Evolutionary conservation across 1,140 invertebrate genomes (phyloP).

Genomic region (Cataglyphis hispanica): DNA sequence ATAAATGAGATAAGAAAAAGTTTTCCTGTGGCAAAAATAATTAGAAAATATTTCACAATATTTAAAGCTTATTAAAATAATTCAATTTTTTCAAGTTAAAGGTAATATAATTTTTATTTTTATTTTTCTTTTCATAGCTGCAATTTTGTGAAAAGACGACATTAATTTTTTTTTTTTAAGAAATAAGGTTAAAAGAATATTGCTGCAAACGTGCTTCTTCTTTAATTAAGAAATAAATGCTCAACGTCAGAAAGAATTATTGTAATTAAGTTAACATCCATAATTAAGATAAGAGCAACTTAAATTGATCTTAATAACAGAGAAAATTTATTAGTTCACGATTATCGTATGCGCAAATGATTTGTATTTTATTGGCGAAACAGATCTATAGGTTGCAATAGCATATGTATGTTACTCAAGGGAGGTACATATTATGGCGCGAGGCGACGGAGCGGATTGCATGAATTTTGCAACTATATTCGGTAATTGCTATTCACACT

Average conservation of each 20-base stretch:
- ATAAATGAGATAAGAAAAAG: constrained; percentile 24
- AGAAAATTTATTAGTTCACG: not conserved
- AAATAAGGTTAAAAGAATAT: constrained; percentile 29
- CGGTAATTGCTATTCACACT: constrained; percentile 61
- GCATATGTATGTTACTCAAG: constrained; percentile 38
- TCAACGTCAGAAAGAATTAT: not conserved
- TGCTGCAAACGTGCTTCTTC: not conserved
- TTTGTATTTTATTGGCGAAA: constrained; percentile 45
- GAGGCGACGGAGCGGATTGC: constrained; percentile 47
- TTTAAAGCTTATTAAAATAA: constrained; percentile 17
- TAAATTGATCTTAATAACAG: not conserved
- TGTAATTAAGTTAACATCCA: not conserved
- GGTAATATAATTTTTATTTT: constrained; percentile 24
- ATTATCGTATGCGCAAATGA: constrained; percentile 18
- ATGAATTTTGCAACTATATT: constrained; percentile 54
- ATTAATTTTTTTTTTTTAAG: not conserved
- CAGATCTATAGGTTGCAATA: constrained; percentile 3
- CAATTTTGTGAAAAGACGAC: constrained; percentile 18
- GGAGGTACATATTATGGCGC: constrained; percentile 47
- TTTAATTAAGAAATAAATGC: constrained; percentile 5
- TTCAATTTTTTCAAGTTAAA: constrained; percentile 27
- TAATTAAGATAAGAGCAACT: constrained; percentile 9
- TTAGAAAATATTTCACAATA: no score
- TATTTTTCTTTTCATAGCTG: constrained; percentile 2
- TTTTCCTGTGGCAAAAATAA: not conserved